Percentiles rank a stretch among this genome's conserved stretches.
Evolutionary conservation across 2,888 invertebrate species (phyloP).

Genomic region (Pachymerium ferrugineum): DNA sequence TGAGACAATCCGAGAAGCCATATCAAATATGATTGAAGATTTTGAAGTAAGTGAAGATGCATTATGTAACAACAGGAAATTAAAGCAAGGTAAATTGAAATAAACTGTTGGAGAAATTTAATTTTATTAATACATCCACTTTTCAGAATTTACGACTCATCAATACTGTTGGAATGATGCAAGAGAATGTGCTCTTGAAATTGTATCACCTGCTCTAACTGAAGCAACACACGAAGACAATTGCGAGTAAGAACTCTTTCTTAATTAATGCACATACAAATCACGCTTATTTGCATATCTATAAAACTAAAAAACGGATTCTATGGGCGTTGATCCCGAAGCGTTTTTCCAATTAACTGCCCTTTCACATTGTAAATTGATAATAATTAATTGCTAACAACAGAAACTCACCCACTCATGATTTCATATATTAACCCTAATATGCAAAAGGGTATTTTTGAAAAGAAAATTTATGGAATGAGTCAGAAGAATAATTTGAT

Average conservation of each 20-base stretch:
- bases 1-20: not conserved
- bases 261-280: too few relatives aligned
- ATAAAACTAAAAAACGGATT: too few relatives aligned
- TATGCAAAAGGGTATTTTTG: not conserved
- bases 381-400: not conserved
- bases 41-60: slow-evolving; percentile 25
- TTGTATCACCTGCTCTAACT: not conserved
- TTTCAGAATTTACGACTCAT: not conserved
- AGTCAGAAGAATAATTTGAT: not conserved
- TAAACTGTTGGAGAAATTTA: not conserved
- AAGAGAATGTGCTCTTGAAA: not conserved
- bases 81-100: not conserved
- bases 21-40: not conserved
- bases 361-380: not conserved
- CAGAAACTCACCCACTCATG: slow-evolving; percentile 22
- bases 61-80: not conserved
- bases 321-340: slow-evolving; percentile 6
- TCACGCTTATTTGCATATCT: too few relatives aligned
- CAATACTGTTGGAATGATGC: slow-evolving; percentile 22
- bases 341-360: not conserved
- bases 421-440: slow-evolving; percentile 5
- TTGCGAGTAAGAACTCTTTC: not conserved
- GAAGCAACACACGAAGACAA: not conserved
- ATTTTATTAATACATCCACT: not conserved
- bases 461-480: not conserved